Base-by-base conservation (phyloP, 2,888 invertebrate genomes). In the Tineola bisselliella region DNA sequence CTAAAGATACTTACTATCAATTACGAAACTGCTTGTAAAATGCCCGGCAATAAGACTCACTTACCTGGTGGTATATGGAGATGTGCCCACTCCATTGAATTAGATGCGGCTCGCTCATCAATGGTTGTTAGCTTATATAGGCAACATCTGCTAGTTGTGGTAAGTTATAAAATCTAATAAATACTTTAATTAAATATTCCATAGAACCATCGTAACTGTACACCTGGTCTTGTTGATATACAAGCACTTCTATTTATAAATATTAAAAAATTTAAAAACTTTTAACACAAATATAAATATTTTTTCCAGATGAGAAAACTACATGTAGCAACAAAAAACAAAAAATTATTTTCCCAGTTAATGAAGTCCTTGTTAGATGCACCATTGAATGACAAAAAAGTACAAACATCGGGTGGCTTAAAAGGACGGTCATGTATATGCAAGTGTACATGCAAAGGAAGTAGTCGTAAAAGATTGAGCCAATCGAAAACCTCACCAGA, bases 41-140 rank as follows among this genome's bases (percentile, higher is more conserved):
- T 81, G 11, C 62, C 76, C 0, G 79, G 81, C 61, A 84, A 84
- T 63, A 84, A 81, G 61, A 76, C 81, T 30, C 81, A 82, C 65
- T 68, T 86, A 44, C 87, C 87, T 0, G 82, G 83, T 73, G 84
- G 81, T 63, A 84, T 87, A 64, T 82, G 84, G 83, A 76, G 81
- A 67, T 87, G 87, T 68, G 87, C 87, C 31, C 81, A 83, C 66
- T 70, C 69, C 59, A 75, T 88, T 61, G 88, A 88, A 70, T 75
- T 75, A 66, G 72, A 75, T 62, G 87, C 88, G 56, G 83, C 81
- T 4, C 79, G 80, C 62, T 73, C 75, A 15, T 81, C 82, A 61
- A 88, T 88, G 87, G 77, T 84, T 13, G 76, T 77, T 1, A 79
- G 84, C 54, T 66, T 88, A 8, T 88, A 88, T 65, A 73, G 87